phyloP scores from a whole-genome alignment of 2,113 vertebrate species.

The Mobula hypostoma region DNA sequence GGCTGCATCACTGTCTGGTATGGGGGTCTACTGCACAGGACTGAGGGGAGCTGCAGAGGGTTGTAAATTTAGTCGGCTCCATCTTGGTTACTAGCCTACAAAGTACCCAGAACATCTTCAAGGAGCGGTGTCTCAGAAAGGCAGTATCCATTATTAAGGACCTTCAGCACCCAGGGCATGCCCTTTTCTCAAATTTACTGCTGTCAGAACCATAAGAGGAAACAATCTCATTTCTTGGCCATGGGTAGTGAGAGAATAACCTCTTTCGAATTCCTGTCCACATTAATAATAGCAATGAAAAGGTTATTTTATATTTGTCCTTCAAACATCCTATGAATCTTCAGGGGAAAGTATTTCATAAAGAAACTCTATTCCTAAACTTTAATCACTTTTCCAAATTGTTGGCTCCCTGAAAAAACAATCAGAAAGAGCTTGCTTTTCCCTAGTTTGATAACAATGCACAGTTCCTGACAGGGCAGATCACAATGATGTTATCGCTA shows the following conservation, averaged over 20 bases:
- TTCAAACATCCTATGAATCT: background rate
- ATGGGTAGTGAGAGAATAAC: background rate
- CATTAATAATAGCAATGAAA: background rate
- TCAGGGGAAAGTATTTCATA: background rate
- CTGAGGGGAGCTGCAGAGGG: too few relatives aligned
- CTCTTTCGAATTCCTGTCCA: background rate
- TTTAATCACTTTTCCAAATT: background rate
- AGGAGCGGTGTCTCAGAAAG: too few relatives aligned
- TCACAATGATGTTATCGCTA: background rate
- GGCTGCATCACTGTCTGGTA: too few relatives aligned
- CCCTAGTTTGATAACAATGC: background rate
- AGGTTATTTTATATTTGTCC: background rate
- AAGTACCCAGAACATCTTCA: too few relatives aligned
- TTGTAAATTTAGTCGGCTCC: too few relatives aligned
- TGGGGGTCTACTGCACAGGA: too few relatives aligned
- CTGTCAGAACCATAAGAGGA: background rate
- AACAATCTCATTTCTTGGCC: background rate
- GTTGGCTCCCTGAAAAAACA: background rate
- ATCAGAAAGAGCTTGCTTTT: background rate
- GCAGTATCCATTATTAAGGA: too few relatives aligned
- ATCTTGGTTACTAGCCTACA: too few relatives aligned
- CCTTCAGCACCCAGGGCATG: too few relatives aligned
- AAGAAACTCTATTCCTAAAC: background rate
- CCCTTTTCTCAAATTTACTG: background rate
- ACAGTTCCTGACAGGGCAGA: background rate